Evolutionary conservation across 2,888 invertebrate genomes (phyloP), one percentile per base, ranked within the genome.

Genomic region (Drosophila colorata): DNA sequence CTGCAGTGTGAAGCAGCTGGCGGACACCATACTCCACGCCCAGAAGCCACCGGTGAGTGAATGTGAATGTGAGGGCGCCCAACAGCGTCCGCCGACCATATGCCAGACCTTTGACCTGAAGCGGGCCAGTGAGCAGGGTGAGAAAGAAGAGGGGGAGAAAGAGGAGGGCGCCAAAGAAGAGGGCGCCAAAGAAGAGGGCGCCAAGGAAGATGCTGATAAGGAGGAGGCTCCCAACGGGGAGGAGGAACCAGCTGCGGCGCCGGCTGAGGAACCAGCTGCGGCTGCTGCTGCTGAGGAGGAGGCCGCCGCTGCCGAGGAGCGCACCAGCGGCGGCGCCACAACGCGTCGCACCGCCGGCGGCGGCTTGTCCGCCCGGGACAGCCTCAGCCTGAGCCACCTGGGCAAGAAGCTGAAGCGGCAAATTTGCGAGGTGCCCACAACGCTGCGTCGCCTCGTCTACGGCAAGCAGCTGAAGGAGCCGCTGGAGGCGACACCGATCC

Each of bases 1-100:
- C 4, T 87, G 88, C 31, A 91, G 91, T 70, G 91, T 91, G 3
- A 91, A 91, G 71, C 90, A 89, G 31, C 56, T 91, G 60, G 91
- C 91, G 35, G 91, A 91, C 44, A 74, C 80, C 20, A 60, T 91
- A 18, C 80, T 91, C 35, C 61, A 57, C 25, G 80, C 82, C 31
- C 82, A 88, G 60, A 85, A 80, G 35, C 52, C 80, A 23, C 31
- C 59, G 68, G 87, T 78, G 71, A 82, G 82, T 87, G 46, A 49
- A 9, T 59, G 59, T 48, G 46, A 35, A 18, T 70, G 74, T 18
- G 48, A 52, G 14, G 53, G 58, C 14, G 43, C 37, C 8, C 16
- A 31, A 2, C 13, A 40, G 38, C 49, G 1, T 9, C 20, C 40
- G n/a, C 37, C 7, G 11, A 43, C 20, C 4, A 18, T 31, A 9